Conservation (phyloP, 2,888 invertebrate species). For the Ormyrus rosae region DNA sequence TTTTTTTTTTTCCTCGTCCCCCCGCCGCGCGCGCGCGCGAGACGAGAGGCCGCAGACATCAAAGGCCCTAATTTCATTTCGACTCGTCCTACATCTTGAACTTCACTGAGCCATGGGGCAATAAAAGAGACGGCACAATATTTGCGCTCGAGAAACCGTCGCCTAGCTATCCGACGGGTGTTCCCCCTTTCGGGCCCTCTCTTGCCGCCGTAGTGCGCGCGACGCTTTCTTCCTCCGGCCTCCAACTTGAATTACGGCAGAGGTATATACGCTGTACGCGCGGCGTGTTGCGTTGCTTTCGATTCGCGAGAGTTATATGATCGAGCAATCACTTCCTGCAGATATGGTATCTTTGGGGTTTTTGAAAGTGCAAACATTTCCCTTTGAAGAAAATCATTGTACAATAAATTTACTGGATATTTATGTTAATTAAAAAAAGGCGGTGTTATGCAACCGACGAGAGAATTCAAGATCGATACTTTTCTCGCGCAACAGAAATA, state of each 20-base stretch:
- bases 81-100: constrained; percentile 54
- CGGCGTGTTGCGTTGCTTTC: too few relatives aligned
- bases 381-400: too few relatives aligned
- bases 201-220: background rate
- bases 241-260: constrained; percentile 26
- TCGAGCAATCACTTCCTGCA: too few relatives aligned
- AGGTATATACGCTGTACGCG: background rate
- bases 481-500: too few relatives aligned
- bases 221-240: constrained; percentile 20
- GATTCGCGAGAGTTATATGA: too few relatives aligned
- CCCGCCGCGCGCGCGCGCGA: background rate
- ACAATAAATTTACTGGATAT: too few relatives aligned
- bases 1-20: constrained; percentile 7
- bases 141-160: constrained; percentile 24
- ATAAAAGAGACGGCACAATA: constrained; percentile 54
- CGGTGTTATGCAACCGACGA: too few relatives aligned
- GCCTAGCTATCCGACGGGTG: background rate
- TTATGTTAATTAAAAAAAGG: too few relatives aligned
- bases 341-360: too few relatives aligned
- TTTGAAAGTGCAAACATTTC: too few relatives aligned
- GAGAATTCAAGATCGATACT: too few relatives aligned
- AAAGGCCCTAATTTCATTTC: constrained; percentile 61
- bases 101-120: constrained; percentile 54
- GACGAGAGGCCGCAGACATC: constrained; percentile 53
- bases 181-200: background rate